These are phyloP conservation scores for Hirtodrosophila confusa DNA, from an alignment of 2,888 invertebrate genomes.

Conservation along the genomic window DNA sequence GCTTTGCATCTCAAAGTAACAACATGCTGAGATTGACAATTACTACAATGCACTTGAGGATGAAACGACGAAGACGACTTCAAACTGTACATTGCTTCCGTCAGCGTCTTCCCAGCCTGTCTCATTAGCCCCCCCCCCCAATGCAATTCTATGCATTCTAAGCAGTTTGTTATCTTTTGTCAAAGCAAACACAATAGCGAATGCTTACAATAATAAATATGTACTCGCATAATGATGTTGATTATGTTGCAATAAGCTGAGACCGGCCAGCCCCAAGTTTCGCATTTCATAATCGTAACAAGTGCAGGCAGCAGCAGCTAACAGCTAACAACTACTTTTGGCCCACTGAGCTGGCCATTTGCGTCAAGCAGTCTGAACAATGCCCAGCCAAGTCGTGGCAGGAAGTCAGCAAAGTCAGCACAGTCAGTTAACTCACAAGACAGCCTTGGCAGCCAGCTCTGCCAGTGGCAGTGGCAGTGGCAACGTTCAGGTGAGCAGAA, in stretches of 20 bases:
- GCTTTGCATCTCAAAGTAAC: constrained; percentile 49
- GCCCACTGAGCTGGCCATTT: constrained; percentile 29
- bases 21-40: constrained; percentile 33
- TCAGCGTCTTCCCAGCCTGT: constrained; percentile 44
- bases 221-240: constrained; percentile 11
- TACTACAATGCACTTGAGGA: constrained; percentile 33
- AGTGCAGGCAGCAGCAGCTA: constrained; percentile 19
- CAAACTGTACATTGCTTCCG: constrained; percentile 56
- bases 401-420: constrained; percentile 25
- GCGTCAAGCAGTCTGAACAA: constrained; percentile 55
- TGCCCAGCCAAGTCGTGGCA: constrained; percentile 37
- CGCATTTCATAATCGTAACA: constrained; percentile 66
- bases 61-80: background rate
- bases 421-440: constrained; percentile 26
- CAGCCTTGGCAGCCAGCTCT: constrained; percentile 48
- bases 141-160: constrained; percentile 60
- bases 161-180: constrained; percentile 61
- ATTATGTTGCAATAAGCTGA: constrained; percentile 19
- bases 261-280: constrained; percentile 30
- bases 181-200: constrained; percentile 28
- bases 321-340: constrained; percentile 22
- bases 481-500: constrained; percentile 21
- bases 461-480: constrained; percentile 2
- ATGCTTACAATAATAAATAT: constrained; percentile 40
- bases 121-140: constrained; percentile 54